These are phyloP conservation scores for Listronotus oregonensis DNA, from an alignment of 1,140 invertebrate genomes.

Conservation along the genomic window DNA sequence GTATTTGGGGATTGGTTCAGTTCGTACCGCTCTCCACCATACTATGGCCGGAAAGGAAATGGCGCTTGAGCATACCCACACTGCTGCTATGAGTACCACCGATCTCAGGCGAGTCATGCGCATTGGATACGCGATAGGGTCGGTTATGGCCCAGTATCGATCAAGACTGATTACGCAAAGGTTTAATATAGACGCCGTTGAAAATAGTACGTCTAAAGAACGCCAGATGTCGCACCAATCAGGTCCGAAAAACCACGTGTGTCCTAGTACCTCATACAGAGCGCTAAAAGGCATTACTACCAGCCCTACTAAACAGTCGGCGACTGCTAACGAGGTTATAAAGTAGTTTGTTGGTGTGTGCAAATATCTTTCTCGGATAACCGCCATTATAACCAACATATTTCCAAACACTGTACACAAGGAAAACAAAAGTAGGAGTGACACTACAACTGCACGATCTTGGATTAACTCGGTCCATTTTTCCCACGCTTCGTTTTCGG, in stretches of 20 bases:
- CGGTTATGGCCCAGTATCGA: slow-evolving; percentile 96
- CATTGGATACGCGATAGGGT: slow-evolving; percentile 94
- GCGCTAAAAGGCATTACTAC: slow-evolving; percentile 97
- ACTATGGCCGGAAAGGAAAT: slow-evolving; percentile 96
- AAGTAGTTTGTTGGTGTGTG: slow-evolving; percentile 98
- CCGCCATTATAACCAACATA: slow-evolving; percentile 93
- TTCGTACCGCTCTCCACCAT: slow-evolving; percentile 86
- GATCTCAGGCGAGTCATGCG: slow-evolving; percentile 85
- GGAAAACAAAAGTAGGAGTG: slow-evolving; percentile 86
- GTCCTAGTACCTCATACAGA: slow-evolving; percentile 83
- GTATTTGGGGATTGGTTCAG: slow-evolving; percentile 73
- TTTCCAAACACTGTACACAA: slow-evolving; percentile 95
- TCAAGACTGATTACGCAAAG: slow-evolving; percentile 98
- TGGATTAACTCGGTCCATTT: slow-evolving; percentile 67
- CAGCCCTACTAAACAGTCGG: slow-evolving; percentile 93
- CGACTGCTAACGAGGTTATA: slow-evolving; percentile 96
- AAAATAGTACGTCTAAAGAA: slow-evolving; percentile 93
- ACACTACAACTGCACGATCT: slow-evolving; percentile 78
- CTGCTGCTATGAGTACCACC: slow-evolving; percentile 79
- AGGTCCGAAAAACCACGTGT: slow-evolving; percentile 84
- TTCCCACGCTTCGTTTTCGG: slow-evolving; percentile 53
- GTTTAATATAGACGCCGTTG: slow-evolving; percentile 94
- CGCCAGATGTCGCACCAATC: slow-evolving; percentile 97
- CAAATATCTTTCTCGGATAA: slow-evolving; percentile 84
- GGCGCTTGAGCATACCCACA: slow-evolving; percentile 91